phyloP scores from a whole-genome alignment of 92 coral and sea anemone species.

The Epizoanthus scotinus region DNA sequence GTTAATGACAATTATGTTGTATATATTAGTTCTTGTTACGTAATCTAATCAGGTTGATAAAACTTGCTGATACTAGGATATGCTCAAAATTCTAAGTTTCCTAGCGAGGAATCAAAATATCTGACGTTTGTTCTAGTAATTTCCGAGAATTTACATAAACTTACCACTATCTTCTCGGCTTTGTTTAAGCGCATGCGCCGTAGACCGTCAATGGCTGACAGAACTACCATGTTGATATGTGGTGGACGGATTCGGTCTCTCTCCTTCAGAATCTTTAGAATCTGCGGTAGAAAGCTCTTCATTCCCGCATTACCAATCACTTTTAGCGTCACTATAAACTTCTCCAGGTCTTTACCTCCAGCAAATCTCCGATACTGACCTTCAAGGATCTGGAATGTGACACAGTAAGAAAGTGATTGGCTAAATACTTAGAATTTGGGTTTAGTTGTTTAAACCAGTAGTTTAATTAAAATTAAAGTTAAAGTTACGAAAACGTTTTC shows the following conservation, averaged over 20 bases:
- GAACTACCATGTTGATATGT: conserved; percentile 45
- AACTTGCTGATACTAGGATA: too few relatives aligned
- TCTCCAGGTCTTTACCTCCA: conserved; percentile 48
- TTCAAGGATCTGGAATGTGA: conserved; percentile 20
- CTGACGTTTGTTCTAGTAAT: too few relatives aligned
- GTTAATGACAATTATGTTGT: not conserved
- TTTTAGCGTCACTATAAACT: conserved; percentile 54
- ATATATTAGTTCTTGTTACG: too few relatives aligned
- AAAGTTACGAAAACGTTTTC: too few relatives aligned
- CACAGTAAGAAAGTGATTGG: too few relatives aligned
- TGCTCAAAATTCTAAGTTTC: too few relatives aligned
- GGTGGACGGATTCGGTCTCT: conserved; percentile 41
- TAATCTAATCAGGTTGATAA: too few relatives aligned
- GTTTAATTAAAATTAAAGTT: too few relatives aligned
- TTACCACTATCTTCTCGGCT: conserved; percentile 36
- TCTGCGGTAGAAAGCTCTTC: conserved; percentile 24
- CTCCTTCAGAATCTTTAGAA: conserved; percentile 35
- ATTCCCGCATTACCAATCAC: conserved; percentile 63
- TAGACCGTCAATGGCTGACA: conserved; percentile 59
- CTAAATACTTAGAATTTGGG: too few relatives aligned
- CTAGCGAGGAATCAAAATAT: too few relatives aligned
- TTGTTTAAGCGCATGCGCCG: conserved; percentile 49
- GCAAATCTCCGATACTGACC: conserved; percentile 36
- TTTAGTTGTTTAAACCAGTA: too few relatives aligned
- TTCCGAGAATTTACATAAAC: not conserved